Base-by-base conservation (phyloP, 2,888 invertebrate species). In the Drosophila cyrtoloma region DNA sequence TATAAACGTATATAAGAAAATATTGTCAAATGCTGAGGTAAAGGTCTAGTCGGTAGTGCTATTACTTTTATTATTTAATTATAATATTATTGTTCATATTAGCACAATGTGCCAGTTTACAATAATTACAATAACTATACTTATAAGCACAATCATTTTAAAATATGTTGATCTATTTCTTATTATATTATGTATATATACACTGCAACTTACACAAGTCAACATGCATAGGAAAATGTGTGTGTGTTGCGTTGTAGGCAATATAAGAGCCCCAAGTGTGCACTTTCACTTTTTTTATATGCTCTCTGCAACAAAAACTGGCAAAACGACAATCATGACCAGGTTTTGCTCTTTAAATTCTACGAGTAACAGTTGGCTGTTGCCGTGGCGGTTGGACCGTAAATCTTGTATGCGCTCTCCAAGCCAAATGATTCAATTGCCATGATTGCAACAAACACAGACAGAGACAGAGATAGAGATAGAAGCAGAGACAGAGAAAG, bases 211-310 rank as follows among this genome's bases (percentile, higher is more conserved):
- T 51, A 37, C 14, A 30, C 57, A 64, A 56, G n/a, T n/a, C 5
- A n/a, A 44, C 55, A 53, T 22, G 42, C 37, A 59, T 62, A 63
- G 58, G 61, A 55, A 64, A 56, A 66, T 61, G 44, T 56, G 65
- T 62, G 47, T 63, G 50, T 42, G 44, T 60, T 50, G 47, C 62
- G 58, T 53, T 53, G 60, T 62, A 42, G 64, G 57, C 42, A 26
- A 33, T 37, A 30, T 62, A 60, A 50, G 32, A 71, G 67, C 63
- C 71, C 57, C 82, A 71, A 81, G 81, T 80, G 75, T 71, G 78
- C 84, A 85, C 91, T 90, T 91, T 90, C 91, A 91, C 90, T 90
- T 91, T 90, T 68, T 69, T 28, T 64, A 28, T 47, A 16, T 58
- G 53, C n/a, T 37, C 30, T 42, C 66, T 64, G 75, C 55, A 67